A percentile compares a stretch with the other conserved stretches of the same genome.
These are phyloP conservation scores for Tetranychus urticae DNA, from an alignment of 1,140 invertebrate genomes.

Conservation along the genomic window DNA sequence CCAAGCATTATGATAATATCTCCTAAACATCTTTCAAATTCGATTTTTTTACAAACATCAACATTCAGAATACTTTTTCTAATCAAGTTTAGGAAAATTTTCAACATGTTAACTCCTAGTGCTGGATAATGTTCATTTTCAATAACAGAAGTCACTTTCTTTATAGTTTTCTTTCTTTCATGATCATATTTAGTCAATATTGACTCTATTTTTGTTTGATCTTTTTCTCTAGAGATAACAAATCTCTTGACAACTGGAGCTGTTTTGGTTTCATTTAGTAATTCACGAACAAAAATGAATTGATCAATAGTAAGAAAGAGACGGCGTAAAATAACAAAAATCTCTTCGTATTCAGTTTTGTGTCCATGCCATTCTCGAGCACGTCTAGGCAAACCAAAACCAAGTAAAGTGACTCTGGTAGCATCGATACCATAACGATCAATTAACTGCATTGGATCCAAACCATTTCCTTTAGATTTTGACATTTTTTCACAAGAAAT, in stretches of 20 bases:
- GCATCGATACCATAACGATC: slow-evolving; percentile 61
- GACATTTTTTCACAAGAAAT: slow-evolving; percentile 94
- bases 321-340: slow-evolving; percentile 8
- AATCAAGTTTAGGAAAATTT: slow-evolving; percentile 4
- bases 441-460: slow-evolving; percentile 65
- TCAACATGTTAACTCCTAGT: slow-evolving; percentile 1
- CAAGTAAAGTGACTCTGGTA: slow-evolving; percentile 58
- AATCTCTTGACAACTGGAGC: slow-evolving; percentile 2
- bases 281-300: neutral
- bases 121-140: neutral
- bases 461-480: slow-evolving; percentile 91
- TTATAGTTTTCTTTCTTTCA: neutral
- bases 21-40: slow-evolving; percentile 48
- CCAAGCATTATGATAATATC: slow-evolving; percentile 55
- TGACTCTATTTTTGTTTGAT: neutral
- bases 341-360: slow-evolving; percentile 6
- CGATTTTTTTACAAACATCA: slow-evolving; percentile 8
- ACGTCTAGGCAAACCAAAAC: slow-evolving; percentile 57
- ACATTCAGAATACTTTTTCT: neutral
- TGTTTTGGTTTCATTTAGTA: neutral
- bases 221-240: neutral
- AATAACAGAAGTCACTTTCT: neutral
- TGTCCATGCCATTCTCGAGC: slow-evolving; percentile 43
- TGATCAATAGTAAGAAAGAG: slow-evolving; percentile 8
- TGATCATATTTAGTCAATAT: neutral